Conservation (phyloP, 2,888 invertebrate species). For the Acrocyrtus sp. region DNA sequence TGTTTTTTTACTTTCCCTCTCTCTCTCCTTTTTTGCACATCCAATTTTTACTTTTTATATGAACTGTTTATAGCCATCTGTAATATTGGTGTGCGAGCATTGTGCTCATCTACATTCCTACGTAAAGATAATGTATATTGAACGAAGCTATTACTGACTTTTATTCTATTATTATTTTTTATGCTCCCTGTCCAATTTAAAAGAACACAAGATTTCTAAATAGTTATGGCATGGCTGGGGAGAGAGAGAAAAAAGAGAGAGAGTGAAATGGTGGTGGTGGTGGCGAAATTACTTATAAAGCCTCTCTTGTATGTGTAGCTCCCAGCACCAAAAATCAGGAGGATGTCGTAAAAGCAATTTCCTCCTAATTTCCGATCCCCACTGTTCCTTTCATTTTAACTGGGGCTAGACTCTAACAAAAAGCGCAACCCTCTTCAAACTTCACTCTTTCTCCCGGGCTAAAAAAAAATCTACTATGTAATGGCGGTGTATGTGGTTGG, state of each 20-base stretch:
- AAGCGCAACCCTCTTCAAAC: neutral
- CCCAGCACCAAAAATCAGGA: constrained; percentile 11
- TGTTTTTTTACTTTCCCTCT: neutral
- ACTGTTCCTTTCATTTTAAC: constrained; percentile 44
- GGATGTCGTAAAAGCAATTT: constrained; percentile 49
- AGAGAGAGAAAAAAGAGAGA: too few species aligned
- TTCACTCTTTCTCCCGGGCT: neutral
- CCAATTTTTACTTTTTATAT: neutral
- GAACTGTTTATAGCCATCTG: too few species aligned
- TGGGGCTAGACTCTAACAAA: neutral
- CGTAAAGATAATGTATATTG: neutral
- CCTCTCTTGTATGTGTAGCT: too few species aligned
- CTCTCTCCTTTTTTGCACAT: neutral
- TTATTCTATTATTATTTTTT: neutral
- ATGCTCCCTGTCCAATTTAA: neutral
- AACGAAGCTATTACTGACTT: neutral
- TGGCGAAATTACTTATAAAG: neutral
- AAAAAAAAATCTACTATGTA: too few species aligned
- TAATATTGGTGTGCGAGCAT: too few species aligned
- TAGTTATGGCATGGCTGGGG: too few species aligned
- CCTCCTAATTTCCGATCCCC: constrained; percentile 48
- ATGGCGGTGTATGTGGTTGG: too few species aligned
- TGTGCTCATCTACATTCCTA: neutral
- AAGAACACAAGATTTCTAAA: too few species aligned
- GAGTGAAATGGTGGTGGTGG: neutral